phyloP scores from a whole-genome alignment of 2,888 invertebrate genomes.

The Neoaliturus tenellus region DNA sequence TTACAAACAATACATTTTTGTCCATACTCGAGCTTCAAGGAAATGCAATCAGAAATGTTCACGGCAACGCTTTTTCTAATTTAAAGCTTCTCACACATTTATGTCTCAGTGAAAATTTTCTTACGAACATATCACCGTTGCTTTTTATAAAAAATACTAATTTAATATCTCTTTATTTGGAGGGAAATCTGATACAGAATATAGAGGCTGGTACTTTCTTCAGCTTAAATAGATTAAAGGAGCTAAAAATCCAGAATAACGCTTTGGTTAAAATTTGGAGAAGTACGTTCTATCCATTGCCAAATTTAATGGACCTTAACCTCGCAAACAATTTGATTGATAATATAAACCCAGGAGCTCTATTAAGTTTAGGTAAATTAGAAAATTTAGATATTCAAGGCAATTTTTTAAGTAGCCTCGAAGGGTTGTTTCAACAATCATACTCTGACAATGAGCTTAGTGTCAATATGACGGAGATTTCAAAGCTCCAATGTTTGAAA shows the following conservation, averaged over 20 bases:
- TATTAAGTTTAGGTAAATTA: slow-evolving; percentile 83
- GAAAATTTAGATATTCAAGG: slow-evolving; percentile 92
- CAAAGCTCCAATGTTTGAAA: slow-evolving; percentile 89
- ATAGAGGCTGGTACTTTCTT: slow-evolving; percentile 88
- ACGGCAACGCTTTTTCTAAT: slow-evolving; percentile 84
- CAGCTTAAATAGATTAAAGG: slow-evolving; percentile 83
- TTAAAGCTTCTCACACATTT: slow-evolving; percentile 86
- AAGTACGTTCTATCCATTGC: slow-evolving; percentile 85
- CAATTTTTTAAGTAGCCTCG: slow-evolving; percentile 84
- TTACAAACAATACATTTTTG: slow-evolving; percentile 83
- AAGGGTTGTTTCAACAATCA: slow-evolving; percentile 87
- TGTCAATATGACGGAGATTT: slow-evolving; percentile 85
- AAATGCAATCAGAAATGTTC: slow-evolving; percentile 87
- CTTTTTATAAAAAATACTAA: slow-evolving; percentile 38
- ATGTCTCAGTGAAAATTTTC: slow-evolving; percentile 90
- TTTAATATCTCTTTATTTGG: slow-evolving; percentile 87
- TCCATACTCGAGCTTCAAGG: slow-evolving; percentile 91
- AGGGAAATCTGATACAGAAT: slow-evolving; percentile 88
- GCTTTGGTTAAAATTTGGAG: slow-evolving; percentile 83
- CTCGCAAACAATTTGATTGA: slow-evolving; percentile 90
- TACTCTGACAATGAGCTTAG: slow-evolving; percentile 85
- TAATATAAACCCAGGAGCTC: slow-evolving; percentile 87
- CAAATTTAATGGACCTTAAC: slow-evolving; percentile 87
- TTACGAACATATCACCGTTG: slow-evolving; percentile 80
- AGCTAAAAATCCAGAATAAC: slow-evolving; percentile 91